Evolutionary conservation across 2,888 invertebrate species (phyloP).

Genomic region (Polymixis lichenea): DNA sequence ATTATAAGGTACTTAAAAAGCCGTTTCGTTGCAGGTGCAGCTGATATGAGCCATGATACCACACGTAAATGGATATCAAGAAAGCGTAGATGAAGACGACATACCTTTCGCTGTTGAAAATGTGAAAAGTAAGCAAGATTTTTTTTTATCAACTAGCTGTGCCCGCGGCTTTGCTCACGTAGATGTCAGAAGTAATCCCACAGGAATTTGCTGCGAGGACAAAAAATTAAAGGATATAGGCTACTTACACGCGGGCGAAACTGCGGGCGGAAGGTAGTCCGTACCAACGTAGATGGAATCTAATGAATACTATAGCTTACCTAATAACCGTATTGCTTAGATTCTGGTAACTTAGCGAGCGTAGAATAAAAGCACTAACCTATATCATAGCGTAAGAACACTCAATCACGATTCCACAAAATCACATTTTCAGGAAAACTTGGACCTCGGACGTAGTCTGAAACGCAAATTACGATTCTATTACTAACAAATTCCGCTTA

Average conservation of each 20-base stretch:
- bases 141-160: not conserved
- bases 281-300: too few relatives aligned
- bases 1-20: not conserved
- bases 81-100: conserved; percentile 72
- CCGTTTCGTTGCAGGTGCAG: conserved; percentile 33
- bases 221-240: too few relatives aligned
- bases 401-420: not conserved
- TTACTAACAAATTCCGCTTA: not conserved
- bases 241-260: too few relatives aligned
- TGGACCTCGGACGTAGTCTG: not conserved
- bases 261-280: too few relatives aligned
- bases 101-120: conserved; percentile 70
- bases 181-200: too few relatives aligned
- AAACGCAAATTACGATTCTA: not conserved
- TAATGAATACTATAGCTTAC: too few relatives aligned
- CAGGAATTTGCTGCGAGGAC: too few relatives aligned
- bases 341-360: too few relatives aligned
- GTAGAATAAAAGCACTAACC: not conserved
- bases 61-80: conserved; percentile 73
- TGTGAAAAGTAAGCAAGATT: conserved; percentile 68
- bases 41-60: conserved; percentile 77
- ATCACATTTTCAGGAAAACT: not conserved
- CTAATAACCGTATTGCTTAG: too few relatives aligned
- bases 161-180: too few relatives aligned
- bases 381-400: not conserved